Percentiles rank a stretch among this genome's conserved stretches.
phyloP scores from a whole-genome alignment of 2,113 vertebrate genomes.

The Upupa epops region DNA sequence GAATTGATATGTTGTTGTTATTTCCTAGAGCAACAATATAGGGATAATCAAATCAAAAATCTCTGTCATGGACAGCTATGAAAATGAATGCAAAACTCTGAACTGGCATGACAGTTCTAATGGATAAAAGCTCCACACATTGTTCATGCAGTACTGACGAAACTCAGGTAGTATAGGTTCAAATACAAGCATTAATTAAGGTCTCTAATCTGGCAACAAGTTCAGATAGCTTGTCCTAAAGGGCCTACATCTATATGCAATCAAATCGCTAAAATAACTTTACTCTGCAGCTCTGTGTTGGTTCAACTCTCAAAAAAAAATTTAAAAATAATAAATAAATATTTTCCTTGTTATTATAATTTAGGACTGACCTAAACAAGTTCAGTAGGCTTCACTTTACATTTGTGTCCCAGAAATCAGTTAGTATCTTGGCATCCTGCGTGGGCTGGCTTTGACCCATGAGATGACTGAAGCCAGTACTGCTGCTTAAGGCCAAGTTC shows the following conservation, averaged over 20 bases:
- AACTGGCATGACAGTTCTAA: not conserved
- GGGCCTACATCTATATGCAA: not conserved
- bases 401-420: not conserved
- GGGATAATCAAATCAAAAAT: not conserved
- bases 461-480: not conserved
- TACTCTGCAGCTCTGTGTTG: not conserved
- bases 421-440: not conserved
- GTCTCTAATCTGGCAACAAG: not conserved
- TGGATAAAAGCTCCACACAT: not conserved
- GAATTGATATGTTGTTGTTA: fast-evolving
- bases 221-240: not conserved
- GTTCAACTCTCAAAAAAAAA: not conserved
- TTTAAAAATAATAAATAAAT: too few species aligned
- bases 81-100: not conserved
- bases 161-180: not conserved
- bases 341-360: not conserved
- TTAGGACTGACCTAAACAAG: not conserved
- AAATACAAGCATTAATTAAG: not conserved
- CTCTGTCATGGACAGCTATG: not conserved
- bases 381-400: not conserved
- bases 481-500: slow-evolving; percentile 3
- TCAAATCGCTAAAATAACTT: not conserved
- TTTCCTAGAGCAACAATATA: not conserved
- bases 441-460: not conserved
- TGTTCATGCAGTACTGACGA: not conserved